Evolutionary conservation across 2,113 vertebrate genomes (phyloP).

Genomic region (Carollia perspicillata): DNA sequence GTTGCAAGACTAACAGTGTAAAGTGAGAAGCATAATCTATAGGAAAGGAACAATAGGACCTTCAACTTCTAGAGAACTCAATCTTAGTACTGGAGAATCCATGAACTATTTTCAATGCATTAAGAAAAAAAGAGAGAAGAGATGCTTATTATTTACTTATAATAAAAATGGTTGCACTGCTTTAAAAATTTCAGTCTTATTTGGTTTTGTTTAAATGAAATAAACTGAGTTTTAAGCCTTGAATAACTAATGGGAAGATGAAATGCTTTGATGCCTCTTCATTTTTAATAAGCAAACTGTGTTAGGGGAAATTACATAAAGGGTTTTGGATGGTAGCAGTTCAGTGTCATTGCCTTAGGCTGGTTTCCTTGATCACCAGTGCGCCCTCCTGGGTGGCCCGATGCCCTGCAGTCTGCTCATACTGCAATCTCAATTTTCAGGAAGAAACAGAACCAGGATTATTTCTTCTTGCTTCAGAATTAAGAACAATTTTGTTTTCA

Average conservation of each 20-base stretch:
- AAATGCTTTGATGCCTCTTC: background rate
- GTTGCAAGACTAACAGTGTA: background rate
- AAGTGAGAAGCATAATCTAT: background rate
- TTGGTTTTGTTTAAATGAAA: constrained; percentile 35
- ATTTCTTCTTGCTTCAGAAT: constrained; percentile 34
- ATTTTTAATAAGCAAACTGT: constrained; percentile 48
- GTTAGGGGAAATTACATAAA: background rate
- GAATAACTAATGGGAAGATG: background rate
- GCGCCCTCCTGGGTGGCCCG: background rate
- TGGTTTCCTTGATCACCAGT: background rate
- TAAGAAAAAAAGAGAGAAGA: background rate
- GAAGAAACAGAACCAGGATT: constrained; percentile 43
- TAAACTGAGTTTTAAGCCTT: background rate
- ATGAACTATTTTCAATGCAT: background rate
- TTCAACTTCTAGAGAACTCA: background rate
- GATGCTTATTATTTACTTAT: background rate
- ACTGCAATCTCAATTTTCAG: constrained; percentile 35
- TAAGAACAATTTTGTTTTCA: constrained; percentile 41
- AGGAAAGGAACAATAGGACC: background rate
- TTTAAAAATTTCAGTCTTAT: background rate
- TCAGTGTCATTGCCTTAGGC: constrained; percentile 49
- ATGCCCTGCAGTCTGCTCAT: background rate
- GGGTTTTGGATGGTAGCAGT: constrained; percentile 24
- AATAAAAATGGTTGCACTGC: background rate
- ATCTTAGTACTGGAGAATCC: background rate